A percentile compares a stretch with the other conserved stretches of the same genome.
Conservation (phyloP, 2,113 vertebrate genomes). For the Ailurus styani region DNA sequence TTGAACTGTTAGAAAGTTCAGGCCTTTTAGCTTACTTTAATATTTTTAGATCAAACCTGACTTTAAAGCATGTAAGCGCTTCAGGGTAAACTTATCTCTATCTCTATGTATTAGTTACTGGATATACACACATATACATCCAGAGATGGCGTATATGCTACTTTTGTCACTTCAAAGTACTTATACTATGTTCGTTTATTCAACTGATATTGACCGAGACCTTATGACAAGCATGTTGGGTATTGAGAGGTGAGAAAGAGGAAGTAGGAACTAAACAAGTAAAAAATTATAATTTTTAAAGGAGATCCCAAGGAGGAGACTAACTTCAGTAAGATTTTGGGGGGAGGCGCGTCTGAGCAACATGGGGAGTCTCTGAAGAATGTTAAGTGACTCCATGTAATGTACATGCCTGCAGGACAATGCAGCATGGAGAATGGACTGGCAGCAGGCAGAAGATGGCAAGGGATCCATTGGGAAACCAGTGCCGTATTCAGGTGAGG, state of each 20-base stretch:
- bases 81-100: not conserved
- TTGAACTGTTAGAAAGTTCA: not conserved
- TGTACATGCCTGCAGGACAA: not conserved
- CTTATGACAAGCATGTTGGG: not conserved
- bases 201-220: not conserved
- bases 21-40: not conserved
- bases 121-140: not conserved
- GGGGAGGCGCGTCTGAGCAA: not conserved
- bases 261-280: not conserved
- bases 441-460: not conserved
- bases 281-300: not conserved
- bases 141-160: not conserved
- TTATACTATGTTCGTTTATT: not conserved
- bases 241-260: not conserved
- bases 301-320: not conserved
- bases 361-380: not conserved
- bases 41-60: not conserved
- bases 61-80: not conserved
- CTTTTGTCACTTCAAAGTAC: not conserved
- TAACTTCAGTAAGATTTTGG: not conserved
- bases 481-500: not conserved
- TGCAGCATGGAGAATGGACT: not conserved
- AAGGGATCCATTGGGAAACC: not conserved
- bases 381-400: not conserved
- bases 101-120: not conserved